Evolutionary conservation across 2,113 vertebrate species (phyloP), one percentile per base, ranked within the genome.

Genomic region (Strix uralensis): DNA sequence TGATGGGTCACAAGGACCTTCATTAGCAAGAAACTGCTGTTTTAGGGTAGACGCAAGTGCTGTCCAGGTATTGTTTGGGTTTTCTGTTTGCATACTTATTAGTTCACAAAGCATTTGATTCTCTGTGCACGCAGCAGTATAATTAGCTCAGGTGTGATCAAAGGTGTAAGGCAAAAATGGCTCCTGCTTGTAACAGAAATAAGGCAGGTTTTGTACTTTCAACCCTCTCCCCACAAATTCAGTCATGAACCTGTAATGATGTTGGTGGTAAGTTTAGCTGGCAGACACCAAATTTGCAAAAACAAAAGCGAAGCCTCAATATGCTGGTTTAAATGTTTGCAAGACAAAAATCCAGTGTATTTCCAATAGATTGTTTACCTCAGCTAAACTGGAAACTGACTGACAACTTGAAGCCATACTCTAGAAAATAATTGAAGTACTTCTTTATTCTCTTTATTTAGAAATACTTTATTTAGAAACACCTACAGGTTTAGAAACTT

Each of bases 401-500:
- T 85, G 88, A 52, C 75, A 80, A 36, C 61, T 92, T 73, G 42
- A 94, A 91, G 49, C 72, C 67, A 29, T 86, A 36, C 62, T 80
- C n/a, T 26, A 61, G 70, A 66, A 93, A 79, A 54, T 81, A 78
- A 32, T 46, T 89, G 4, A 82, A 92, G 57, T 88, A 67, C 11
- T 85, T 75, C 22, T 84, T 90, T 58, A 71, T 82, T 86, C 54
- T 93, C 27, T 82, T 70, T 69, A 69, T 94, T 91, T 84, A 93
- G 94, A 36, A 91, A 55, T 44, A 47, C 58, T 54, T 44, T 77
- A 38, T 94, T 83, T 90, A 87, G 94, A 72, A 95, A 85, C 38
- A 44, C 23, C 29, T 81, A 42, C 62, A 91, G n/a, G 21, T 67
- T 92, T 61, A 63, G 70, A 92, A 90, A 61, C 63, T 42, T 72